These are phyloP conservation scores for Anorthoa munda DNA, from an alignment of 2,888 invertebrate species.

Conservation along the genomic window DNA sequence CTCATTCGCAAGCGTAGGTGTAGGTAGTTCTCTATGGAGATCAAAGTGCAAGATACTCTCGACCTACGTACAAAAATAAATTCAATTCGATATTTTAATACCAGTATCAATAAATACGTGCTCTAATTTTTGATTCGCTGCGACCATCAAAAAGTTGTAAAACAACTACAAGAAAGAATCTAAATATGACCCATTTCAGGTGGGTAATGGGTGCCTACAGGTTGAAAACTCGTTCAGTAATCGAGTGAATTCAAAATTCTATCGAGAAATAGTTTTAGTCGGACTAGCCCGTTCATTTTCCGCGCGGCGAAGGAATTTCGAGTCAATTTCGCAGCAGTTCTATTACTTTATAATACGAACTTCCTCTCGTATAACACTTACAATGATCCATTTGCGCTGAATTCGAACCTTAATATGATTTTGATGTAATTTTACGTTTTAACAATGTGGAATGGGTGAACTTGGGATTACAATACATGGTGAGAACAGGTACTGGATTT, in stretches of 20 bases:
- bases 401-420: constrained; percentile 7
- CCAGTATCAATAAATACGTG: not conserved
- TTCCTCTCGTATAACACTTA: constrained; percentile 47
- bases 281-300: constrained; percentile 66
- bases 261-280: constrained; percentile 60
- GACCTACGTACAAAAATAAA: not conserved
- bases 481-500: not conserved
- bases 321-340: constrained; percentile 62
- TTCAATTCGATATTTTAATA: not conserved
- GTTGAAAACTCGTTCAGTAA: constrained; percentile 31
- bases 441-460: not conserved
- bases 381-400: constrained; percentile 35
- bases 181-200: constrained; percentile 1
- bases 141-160: not conserved
- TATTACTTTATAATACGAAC: constrained; percentile 57
- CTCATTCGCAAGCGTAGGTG: too few species aligned
- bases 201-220: not conserved
- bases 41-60: too few species aligned
- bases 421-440: not conserved
- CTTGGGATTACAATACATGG: too few species aligned
- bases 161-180: constrained; percentile 1
- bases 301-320: constrained; percentile 63
- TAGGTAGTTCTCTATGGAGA: too few species aligned
- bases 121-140: not conserved
- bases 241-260: constrained; percentile 51